These are phyloP conservation scores for Heliothis virescens DNA, from an alignment of 1,140 invertebrate genomes.

Conservation along the genomic window DNA sequence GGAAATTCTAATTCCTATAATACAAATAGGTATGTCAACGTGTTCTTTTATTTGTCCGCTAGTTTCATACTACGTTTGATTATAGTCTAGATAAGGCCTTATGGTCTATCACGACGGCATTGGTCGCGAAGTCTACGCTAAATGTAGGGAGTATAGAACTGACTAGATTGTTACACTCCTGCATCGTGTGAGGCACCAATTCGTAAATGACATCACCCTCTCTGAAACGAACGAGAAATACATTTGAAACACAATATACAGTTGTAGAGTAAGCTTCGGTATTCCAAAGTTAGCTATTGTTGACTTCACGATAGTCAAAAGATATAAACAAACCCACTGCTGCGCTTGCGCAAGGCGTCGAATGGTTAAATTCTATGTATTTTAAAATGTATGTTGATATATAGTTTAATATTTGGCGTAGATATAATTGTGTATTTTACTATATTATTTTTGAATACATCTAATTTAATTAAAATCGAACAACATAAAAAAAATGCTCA, in stretches of 20 bases:
- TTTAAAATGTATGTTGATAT: too few relatives aligned
- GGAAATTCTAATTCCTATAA: background rate
- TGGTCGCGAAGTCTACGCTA: constrained; percentile 61
- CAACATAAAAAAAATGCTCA: too few relatives aligned
- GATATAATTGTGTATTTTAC: too few relatives aligned
- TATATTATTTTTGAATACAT: too few relatives aligned
- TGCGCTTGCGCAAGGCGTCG: too few relatives aligned
- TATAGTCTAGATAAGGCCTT: constrained; percentile 58
- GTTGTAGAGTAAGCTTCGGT: too few relatives aligned
- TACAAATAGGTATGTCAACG: background rate
- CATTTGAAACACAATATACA: too few relatives aligned
- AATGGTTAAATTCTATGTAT: too few relatives aligned
- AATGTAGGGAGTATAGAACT: constrained; percentile 64
- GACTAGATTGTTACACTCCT: constrained; percentile 61
- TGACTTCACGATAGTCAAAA: background rate
- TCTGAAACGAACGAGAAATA: constrained; percentile 60
- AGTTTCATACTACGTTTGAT: background rate
- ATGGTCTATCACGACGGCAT: constrained; percentile 66
- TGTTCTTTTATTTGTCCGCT: background rate
- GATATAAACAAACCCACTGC: too few relatives aligned
- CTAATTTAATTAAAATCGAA: too few relatives aligned
- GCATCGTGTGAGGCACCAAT: constrained; percentile 57
- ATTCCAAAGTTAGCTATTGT: too few relatives aligned
- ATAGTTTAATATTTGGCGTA: too few relatives aligned
- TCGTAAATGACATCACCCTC: constrained; percentile 64